Evolutionary conservation across 1,140 invertebrate species (phyloP).

Genomic region (Philopotamus ludificatus): DNA sequence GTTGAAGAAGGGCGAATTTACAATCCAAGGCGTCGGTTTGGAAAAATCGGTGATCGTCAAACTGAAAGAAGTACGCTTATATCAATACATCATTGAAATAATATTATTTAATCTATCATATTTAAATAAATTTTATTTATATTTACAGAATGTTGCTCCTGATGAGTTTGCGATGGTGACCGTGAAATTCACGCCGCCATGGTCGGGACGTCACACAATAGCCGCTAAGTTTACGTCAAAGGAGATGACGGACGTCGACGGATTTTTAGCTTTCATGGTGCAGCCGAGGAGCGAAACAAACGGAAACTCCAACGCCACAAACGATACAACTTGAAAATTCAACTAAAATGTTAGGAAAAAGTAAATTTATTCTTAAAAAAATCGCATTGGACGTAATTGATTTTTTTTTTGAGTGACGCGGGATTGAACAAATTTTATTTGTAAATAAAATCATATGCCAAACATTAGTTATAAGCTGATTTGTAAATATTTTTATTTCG

Average conservation of each 20-base stretch:
- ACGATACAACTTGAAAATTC: background rate
- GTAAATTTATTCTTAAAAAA: too few species aligned
- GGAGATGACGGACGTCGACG: slow-evolving; percentile 81
- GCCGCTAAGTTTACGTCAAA: slow-evolving; percentile 79
- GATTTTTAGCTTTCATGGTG: slow-evolving; percentile 63
- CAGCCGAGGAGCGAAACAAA: slow-evolving; percentile 45
- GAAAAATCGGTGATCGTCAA: slow-evolving; percentile 70
- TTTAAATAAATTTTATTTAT: slow-evolving; percentile 1
- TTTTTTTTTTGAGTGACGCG: too few species aligned
- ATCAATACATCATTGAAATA: background rate
- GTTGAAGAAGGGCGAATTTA: slow-evolving; percentile 72
- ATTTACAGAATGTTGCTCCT: slow-evolving; percentile 58
- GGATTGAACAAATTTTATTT: too few species aligned
- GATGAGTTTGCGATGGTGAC: slow-evolving; percentile 64
- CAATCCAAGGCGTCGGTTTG: slow-evolving; percentile 77
- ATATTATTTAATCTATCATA: background rate
- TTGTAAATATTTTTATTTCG: too few species aligned
- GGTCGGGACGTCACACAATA: slow-evolving; percentile 72
- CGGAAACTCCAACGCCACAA: slow-evolving; percentile 40
- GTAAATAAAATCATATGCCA: too few species aligned
- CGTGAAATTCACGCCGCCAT: slow-evolving; percentile 70
- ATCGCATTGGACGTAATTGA: too few species aligned
- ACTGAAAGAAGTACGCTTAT: slow-evolving; percentile 59
- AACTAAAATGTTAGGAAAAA: too few species aligned
- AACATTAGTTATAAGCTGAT: too few species aligned